phyloP scores from a whole-genome alignment of 2,888 invertebrate species.

The Petrolisthes cinctipes region DNA sequence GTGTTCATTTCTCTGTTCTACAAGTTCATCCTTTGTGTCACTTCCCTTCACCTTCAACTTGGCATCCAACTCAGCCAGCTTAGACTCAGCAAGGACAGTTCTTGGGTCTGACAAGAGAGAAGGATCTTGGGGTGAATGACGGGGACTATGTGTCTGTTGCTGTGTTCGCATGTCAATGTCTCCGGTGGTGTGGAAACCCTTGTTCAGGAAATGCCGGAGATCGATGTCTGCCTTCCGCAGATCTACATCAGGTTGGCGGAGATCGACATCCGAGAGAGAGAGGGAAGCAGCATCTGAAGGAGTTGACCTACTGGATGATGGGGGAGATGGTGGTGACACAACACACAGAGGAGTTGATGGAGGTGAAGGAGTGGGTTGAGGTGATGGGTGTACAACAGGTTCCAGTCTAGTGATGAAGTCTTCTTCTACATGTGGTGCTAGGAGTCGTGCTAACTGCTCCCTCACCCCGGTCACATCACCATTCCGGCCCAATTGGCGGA shows the following conservation, averaged over 20 bases:
- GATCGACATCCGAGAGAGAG: slow-evolving; percentile 42
- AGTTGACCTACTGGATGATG: slow-evolving; percentile 48
- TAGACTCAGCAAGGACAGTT: background rate
- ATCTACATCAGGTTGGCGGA: slow-evolving; percentile 28
- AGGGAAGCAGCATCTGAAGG: slow-evolving; percentile 32
- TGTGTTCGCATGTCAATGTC: slow-evolving; percentile 39
- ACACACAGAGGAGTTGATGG: slow-evolving; percentile 3
- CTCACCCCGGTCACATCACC: slow-evolving; percentile 51
- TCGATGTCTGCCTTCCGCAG: slow-evolving; percentile 11
- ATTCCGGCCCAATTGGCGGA: slow-evolving; percentile 17
- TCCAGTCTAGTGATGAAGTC: slow-evolving; percentile 40
- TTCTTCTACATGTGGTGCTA: slow-evolving; percentile 42
- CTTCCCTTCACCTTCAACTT: background rate
- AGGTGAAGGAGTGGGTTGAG: slow-evolving; percentile 25
- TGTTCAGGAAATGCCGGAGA: slow-evolving; percentile 35
- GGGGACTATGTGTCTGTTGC: background rate
- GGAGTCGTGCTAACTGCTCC: slow-evolving; percentile 45
- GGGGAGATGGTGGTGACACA: slow-evolving; percentile 31
- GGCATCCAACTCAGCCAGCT: background rate
- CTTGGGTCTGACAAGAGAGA: background rate
- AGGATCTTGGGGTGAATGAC: background rate
- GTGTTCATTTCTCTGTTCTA: background rate
- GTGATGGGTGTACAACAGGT: slow-evolving; percentile 3
- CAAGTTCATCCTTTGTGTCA: no score
- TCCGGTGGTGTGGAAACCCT: slow-evolving; percentile 33